Conservation (phyloP, 2,113 vertebrate genomes). For the Istiophorus platypterus region DNA sequence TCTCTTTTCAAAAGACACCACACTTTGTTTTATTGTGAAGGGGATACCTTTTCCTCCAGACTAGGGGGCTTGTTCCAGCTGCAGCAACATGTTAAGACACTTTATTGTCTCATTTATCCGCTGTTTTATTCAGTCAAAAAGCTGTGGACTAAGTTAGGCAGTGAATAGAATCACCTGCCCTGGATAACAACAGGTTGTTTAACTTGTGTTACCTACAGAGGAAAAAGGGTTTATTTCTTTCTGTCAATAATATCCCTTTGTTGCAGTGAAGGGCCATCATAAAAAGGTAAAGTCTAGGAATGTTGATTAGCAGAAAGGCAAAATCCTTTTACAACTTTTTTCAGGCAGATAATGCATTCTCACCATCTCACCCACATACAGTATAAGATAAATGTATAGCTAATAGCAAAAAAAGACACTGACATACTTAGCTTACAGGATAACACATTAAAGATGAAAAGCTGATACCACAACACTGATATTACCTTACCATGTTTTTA, state of each 20-base stretch:
- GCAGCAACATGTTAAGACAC: constrained; percentile 69
- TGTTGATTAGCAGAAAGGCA: background rate
- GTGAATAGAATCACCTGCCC: constrained; percentile 66
- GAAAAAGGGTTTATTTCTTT: constrained; percentile 17
- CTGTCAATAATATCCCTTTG: constrained; percentile 42
- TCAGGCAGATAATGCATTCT: no score
- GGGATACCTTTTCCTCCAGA: constrained; percentile 66
- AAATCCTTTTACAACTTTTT: background rate
- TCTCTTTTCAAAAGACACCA: constrained; percentile 53
- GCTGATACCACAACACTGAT: background rate
- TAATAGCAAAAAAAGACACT: background rate
- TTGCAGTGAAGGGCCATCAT: background rate
- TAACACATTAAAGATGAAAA: background rate
- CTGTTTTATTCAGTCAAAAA: constrained; percentile 56
- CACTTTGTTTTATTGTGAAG: constrained; percentile 67
- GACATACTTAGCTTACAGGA: background rate
- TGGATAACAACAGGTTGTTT: constrained; percentile 63
- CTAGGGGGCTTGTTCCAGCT: constrained; percentile 61
- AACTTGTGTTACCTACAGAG: constrained; percentile 41
- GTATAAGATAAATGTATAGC: background rate
- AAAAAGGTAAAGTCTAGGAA: constrained; percentile 2
- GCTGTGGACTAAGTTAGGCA: constrained; percentile 30
- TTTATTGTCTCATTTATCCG: constrained; percentile 64
- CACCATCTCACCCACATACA: background rate
- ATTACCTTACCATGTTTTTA: background rate